Evolutionary conservation across 1,140 invertebrate species (phyloP), one percentile per base, ranked within the genome.

Genomic region (Anadara kagoshimensis): DNA sequence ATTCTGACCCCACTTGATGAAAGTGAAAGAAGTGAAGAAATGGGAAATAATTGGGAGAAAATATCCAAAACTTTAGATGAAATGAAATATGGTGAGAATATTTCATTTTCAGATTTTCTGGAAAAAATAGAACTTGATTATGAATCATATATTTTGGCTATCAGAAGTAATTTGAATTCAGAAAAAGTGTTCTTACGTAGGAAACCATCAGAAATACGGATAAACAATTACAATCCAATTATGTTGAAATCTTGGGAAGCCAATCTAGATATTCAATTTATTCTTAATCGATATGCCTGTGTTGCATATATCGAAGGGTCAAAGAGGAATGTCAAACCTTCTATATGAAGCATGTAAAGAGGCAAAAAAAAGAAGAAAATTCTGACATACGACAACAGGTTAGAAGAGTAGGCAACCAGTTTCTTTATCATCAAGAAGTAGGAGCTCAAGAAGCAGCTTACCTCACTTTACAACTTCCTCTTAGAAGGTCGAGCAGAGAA

Each of bases 401-500:
- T 5, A 22, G 54, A 7, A 16, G 47, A 18, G 71, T 75, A n/a
- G 72, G 62, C 22, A 75, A 75, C 47, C 54, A 70, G 41, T 67
- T 67, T 43, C 22, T 57, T 2, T 20, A n/a, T 36, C 61, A 54
- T 67, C 51, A 57, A 12, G 54, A 78, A 75, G 54, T 73, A n/a
- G 41, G 53, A 36, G 64, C 76, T 18, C 64, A 69, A 61, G 71
- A 69, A 57, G 66, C 71, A 51, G 66, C 29, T 20, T 69, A 74
- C 44, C 16, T 74, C 1, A 24, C 44, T n/a, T 51, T 76, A 1
- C 69, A 73, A 47, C 26, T 72, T 45, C 75, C 75, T 14, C 49
- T 76, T n/a, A 67, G 68, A 41, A 41, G 65, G 29, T 20, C 62
- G 18, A 65, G 58, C 1, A 54, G 71, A 53, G 18, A 29, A 49